Base-by-base conservation (phyloP, 2,113 vertebrate genomes). In the Oncorhynchus gorbuscha region DNA sequence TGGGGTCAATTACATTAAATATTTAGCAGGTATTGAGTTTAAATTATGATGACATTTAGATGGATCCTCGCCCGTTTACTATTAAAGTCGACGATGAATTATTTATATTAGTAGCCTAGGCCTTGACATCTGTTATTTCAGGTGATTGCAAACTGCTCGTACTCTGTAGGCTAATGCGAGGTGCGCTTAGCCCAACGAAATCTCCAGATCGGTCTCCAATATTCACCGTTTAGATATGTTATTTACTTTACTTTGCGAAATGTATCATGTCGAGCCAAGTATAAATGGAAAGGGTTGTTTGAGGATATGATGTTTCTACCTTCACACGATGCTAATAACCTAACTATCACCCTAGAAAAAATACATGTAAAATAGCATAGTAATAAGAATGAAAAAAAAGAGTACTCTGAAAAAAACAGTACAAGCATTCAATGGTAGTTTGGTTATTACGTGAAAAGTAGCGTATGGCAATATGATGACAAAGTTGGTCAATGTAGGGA, bases 331-430 rank as follows among this genome's bases (percentile, higher is more conserved):
- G 22, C 30, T 48, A 22, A 70, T 49, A 22, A 39, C 61, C 70
- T 59, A 77, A 30, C 64, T 24, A 64, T 55, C 11, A 67, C 4
- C 24, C 1, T 18, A 71, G 58, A 79, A 5, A 72, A 66, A 72
- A 62, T 69, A 62, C 14, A 61, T 59, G n/a, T 79, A 71, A 14
- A 73, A 71, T 74, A 71, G 6, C 35, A 55, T 48, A 72, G 12
- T n/a, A 45, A 18, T 66, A 75, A 73, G 64, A 79, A 81, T 81
- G 61, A 24, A 32, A 28, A n/a, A n/a, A 45, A 45, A 69, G 32
- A 11, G 32, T 45, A 8, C 45, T 48, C 35, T 94, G 28, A 28
- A 28, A 28, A 94, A 95, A 95, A 82, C 92, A 94, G 91, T 92
- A 88, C 91, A 90, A 94, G 93, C 93, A 91, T 91, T 70, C 45